Evolutionary conservation across 2,113 vertebrate genomes (phyloP).

Genomic region (Puma concolor): DNA sequence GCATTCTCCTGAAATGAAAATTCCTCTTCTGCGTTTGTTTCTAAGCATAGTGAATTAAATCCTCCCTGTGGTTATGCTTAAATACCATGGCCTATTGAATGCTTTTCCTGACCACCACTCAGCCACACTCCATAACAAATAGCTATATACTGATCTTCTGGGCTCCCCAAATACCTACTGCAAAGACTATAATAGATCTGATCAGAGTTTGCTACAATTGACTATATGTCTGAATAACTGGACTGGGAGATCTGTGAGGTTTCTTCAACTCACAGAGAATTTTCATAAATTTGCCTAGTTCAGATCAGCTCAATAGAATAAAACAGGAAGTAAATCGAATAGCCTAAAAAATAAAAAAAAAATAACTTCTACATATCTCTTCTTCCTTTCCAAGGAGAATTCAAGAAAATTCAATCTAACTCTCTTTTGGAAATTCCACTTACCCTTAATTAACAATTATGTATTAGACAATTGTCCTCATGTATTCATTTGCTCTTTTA

Average conservation of each 20-base stretch:
- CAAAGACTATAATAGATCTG: background rate
- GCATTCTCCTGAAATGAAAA: slow-evolving; percentile 52
- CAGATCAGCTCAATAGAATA: background rate
- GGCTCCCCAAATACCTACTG: background rate
- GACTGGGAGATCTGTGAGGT: background rate
- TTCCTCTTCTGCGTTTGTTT: background rate
- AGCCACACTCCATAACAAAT: background rate
- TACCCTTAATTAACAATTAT: background rate
- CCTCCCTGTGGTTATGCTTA: background rate
- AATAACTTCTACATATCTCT: background rate
- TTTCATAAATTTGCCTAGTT: slow-evolving; percentile 9
- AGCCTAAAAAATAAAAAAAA: background rate
- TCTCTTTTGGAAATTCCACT: background rate
- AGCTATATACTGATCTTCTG: background rate
- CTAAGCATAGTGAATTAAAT: background rate
- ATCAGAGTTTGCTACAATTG: background rate
- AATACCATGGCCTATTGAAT: background rate
- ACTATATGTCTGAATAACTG: background rate
- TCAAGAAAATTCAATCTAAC: slow-evolving; percentile 5
- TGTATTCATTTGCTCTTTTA: slow-evolving; percentile 25
- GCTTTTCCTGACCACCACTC: background rate
- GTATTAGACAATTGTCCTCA: background rate
- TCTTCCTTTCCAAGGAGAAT: background rate
- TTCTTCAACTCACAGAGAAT: background rate
- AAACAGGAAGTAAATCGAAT: background rate